A percentile compares a stretch with the other conserved stretches of the same genome.
Conservation (phyloP, 2,113 vertebrate genomes). For the Trogon surrucura region DNA sequence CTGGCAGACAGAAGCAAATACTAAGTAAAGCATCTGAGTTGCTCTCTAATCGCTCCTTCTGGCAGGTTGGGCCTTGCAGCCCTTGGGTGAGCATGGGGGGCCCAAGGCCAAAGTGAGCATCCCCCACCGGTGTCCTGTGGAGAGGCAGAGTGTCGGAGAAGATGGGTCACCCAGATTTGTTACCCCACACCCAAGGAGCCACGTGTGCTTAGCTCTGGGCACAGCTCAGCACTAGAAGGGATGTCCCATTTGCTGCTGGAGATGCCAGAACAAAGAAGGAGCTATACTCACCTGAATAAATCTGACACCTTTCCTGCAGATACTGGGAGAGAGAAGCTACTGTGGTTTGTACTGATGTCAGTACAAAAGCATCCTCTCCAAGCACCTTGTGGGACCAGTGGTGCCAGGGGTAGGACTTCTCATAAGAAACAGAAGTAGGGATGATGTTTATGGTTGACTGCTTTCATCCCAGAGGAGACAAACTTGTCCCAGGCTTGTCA, state of each 20-base stretch:
- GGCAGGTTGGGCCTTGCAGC: accelerated
- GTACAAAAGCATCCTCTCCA: background rate
- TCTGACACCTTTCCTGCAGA: background rate
- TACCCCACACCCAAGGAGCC: background rate
- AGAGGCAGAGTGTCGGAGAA: background rate
- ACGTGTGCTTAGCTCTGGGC: background rate
- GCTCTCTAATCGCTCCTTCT: background rate
- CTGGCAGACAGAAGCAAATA: background rate
- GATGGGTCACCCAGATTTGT: background rate
- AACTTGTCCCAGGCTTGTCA: background rate
- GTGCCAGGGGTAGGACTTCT: background rate
- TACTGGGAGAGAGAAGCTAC: background rate
- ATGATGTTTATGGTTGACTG: background rate
- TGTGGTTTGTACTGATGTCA: background rate
- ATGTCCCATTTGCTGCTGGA: background rate
- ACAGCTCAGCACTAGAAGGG: background rate
- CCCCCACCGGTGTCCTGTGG: accelerated
- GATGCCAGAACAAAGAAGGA: background rate
- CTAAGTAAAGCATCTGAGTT: background rate
- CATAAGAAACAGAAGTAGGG: background rate
- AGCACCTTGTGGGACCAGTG: accelerated
- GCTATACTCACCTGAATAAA: background rate
- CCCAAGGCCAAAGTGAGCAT: background rate
- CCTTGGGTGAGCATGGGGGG: accelerated
- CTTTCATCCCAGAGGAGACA: background rate